Base-by-base conservation (phyloP, 2,888 invertebrate genomes). In the Hirtodrosophila confusa region DNA sequence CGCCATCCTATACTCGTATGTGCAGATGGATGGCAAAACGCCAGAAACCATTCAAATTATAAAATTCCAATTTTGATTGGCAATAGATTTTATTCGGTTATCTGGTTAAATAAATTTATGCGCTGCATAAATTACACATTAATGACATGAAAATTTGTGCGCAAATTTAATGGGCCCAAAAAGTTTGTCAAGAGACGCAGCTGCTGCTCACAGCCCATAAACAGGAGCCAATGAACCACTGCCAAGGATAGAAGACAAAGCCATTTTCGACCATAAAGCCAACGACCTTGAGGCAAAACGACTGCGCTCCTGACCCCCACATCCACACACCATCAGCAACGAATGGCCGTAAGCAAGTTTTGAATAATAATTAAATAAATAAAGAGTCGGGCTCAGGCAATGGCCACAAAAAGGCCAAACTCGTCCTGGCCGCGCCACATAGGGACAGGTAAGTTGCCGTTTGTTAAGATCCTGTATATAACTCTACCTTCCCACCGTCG, bases 291-390 rank as follows among this genome's bases (percentile, higher is more conserved):
- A 9, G 54, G 27, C 47, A 24, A 31, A 64, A 51, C 27, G 3
- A 27, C 54, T 44, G 39, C n/a, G 37, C 24, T 8, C 33, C 12
- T 17, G 17, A 44, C n/a, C 11, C 35, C 31, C 8, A 3, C 35
- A 23, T 11, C 9, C 29, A 23, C 39, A 33, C 8, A 35, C 7
- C 31, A 10, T n/a, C 6, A 6, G 5, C 27, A 5, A 3, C 3
- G 27, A 27, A 27, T 5, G 54, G 41, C 63, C 57, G 11, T 24
- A 43, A 41, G 56, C 56, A 67, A 69, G 62, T 86, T 73, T 83
- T 73, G 66, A 73, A 86, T 88, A 86, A 88, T 86, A 80, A 88
- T 88, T 83, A 88, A 84, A 83, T 86, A 75, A 88, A 86, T 73
- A 72, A 79, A 83, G 68, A 67, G 62, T 50, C 39, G 44, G 48